These are phyloP conservation scores for Gisinianus flammeolus DNA, from an alignment of 2,888 invertebrate genomes.

Conservation along the genomic window DNA sequence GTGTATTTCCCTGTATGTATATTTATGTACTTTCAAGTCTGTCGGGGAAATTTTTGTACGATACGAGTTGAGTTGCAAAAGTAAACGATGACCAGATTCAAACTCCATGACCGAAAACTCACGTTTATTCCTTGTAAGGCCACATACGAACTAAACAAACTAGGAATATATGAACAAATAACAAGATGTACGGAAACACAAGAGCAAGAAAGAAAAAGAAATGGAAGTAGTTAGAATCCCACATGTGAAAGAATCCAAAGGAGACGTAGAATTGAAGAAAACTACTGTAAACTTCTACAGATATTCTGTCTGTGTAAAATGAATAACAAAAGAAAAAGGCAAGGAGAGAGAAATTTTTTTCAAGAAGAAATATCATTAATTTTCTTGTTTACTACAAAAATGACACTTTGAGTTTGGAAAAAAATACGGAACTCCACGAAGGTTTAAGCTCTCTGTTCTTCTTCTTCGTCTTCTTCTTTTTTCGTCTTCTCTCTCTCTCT, in stretches of 20 bases:
- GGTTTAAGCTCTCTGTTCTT: constrained; percentile 7
- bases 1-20: too few species aligned
- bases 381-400: constrained; percentile 49
- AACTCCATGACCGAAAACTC: constrained; percentile 19
- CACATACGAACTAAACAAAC: not conserved
- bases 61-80: too few species aligned
- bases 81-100: too few species aligned
- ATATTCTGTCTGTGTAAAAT: not conserved
- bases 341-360: constrained; percentile 22
- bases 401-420: constrained; percentile 39
- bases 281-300: constrained; percentile 3
- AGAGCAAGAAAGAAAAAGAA: constrained; percentile 5
- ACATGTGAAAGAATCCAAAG: not conserved
- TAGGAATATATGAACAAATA: not conserved
- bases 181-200: not conserved
- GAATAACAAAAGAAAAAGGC: constrained; percentile 28
- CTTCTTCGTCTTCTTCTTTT: not conserved
- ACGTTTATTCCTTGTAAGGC: constrained; percentile 6
- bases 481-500: not conserved
- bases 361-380: constrained; percentile 47
- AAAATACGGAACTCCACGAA: constrained; percentile 20
- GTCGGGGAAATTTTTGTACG: too few species aligned
- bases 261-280: constrained; percentile 5
- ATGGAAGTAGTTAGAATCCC: too few species aligned
- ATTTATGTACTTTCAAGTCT: too few species aligned